Evolutionary conservation across 2,888 invertebrate genomes (phyloP).

Genomic region (Calameuta filiformis): DNA sequence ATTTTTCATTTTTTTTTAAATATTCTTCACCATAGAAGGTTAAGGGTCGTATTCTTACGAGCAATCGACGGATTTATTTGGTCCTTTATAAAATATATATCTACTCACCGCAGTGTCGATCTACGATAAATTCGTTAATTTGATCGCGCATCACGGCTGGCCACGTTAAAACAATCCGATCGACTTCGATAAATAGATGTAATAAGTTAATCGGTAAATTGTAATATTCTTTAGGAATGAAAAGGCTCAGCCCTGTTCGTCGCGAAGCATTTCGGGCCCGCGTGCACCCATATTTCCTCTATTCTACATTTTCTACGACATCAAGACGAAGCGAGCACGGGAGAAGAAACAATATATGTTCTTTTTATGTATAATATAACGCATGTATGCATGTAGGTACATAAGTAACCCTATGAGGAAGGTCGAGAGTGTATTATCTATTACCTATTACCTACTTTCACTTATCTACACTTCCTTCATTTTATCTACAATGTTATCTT

Average conservation of each 20-base stretch:
- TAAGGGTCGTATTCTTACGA: constrained; percentile 9
- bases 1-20: background rate
- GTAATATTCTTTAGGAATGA: background rate
- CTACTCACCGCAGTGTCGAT: background rate
- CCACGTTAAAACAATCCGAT: background rate
- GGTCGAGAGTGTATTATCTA: background rate
- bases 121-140: background rate
- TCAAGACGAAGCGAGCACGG: background rate
- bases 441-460: background rate
- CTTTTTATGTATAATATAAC: background rate
- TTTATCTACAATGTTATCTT: background rate
- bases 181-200: background rate
- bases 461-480: constrained; percentile 3
- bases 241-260: background rate
- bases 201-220: background rate
- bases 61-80: background rate
- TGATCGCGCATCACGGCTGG: background rate
- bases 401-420: background rate
- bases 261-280: background rate
- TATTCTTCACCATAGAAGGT: constrained; percentile 25
- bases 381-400: background rate
- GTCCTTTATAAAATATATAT: background rate
- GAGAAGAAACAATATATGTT: background rate
- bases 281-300: background rate
- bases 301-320: background rate